Evolutionary conservation across 2,797 vertebrate genomes (phyloP), one percentile per base, ranked within the genome.

Genomic region (Hyperoplus lanceolatus): DNA sequence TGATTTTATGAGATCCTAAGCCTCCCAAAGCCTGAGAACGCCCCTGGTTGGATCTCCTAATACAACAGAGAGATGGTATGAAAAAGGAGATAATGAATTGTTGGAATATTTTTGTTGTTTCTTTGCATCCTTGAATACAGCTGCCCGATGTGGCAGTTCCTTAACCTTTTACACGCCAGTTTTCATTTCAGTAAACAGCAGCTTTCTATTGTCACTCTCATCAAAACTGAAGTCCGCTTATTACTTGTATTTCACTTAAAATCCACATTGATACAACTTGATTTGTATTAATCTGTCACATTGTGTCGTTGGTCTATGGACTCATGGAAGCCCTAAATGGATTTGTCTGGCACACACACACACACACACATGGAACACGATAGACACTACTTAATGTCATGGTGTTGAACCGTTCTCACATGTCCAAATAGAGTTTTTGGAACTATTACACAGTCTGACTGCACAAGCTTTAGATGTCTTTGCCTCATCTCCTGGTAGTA

Each of bases 1-100:
- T 94, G 91, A 93, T 95, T 94, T 94, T 93, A 95, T 95, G 93
- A 95, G 93, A 93, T 94, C 87, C 90, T 94, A 94, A 95, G 93
- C 93, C 92, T 51, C 55, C 63, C 78, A 88, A 94, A 94, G 92
- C 93, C 91, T 63, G 84, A 91, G 86, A 90, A 92, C 76, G 82
- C 90, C 89, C 85, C 86, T 75, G 81, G 79, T 89, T 87, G 90
- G 87, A 88, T 94, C 90, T 86, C 83, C 70, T 80, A 76, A 87
- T 89, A 91, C 92, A 86, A 88, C 55, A 73, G 88, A 92, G 91
- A 91, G 83, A 89, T 61, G 86, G 73, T 86, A 88, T 89, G 81
- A 91, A 83, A 29, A 85, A 80, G 73, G 53, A 90, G 85, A 88
- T 94, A 93, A 94, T 93, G 92, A 95, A 88, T 90, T 67, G 83